A percentile compares a stretch with the other conserved stretches of the same genome.
Evolutionary conservation across 2,888 invertebrate genomes (phyloP).

Genomic region (Ferrisia virgata): DNA sequence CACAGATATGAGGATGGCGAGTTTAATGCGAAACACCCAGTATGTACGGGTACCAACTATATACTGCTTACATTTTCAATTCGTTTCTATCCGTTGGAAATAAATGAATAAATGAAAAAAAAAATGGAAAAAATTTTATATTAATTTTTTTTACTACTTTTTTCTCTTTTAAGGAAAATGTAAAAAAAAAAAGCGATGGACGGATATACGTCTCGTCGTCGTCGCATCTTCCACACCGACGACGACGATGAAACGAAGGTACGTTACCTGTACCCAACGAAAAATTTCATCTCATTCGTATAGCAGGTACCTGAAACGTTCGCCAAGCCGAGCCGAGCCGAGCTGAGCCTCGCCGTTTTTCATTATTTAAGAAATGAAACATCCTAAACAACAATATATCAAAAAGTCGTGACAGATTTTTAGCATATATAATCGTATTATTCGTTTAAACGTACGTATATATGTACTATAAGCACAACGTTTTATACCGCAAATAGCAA

Average conservation of each 20-base stretch:
- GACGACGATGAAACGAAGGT: neutral
- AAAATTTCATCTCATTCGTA: neutral
- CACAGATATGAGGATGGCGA: no score
- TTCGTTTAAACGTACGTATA: neutral
- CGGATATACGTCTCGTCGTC: no score
- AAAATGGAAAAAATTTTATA: neutral
- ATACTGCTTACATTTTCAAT: neutral
- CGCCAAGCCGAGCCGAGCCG: neutral
- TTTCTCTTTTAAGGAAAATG: neutral
- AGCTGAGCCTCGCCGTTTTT: neutral
- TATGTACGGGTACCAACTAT: no score
- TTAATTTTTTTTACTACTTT: neutral
- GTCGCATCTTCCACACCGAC: no score
- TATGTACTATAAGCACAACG: no score
- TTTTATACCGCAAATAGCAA: no score
- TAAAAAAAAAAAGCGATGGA: no score
- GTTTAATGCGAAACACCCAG: no score
- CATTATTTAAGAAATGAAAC: slow-evolving; percentile 1
- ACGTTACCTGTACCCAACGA: neutral
- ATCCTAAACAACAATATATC: slow-evolving; percentile 8
- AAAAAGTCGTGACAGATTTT: slow-evolving; percentile 21
- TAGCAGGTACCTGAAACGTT: neutral
- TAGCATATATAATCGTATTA: neutral
- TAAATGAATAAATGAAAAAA: no score
- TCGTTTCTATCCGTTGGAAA: neutral